Evolutionary conservation across 2,113 vertebrate genomes (phyloP), one percentile per base, ranked within the genome.

Genomic region (Myrmophylax atrothorax): DNA sequence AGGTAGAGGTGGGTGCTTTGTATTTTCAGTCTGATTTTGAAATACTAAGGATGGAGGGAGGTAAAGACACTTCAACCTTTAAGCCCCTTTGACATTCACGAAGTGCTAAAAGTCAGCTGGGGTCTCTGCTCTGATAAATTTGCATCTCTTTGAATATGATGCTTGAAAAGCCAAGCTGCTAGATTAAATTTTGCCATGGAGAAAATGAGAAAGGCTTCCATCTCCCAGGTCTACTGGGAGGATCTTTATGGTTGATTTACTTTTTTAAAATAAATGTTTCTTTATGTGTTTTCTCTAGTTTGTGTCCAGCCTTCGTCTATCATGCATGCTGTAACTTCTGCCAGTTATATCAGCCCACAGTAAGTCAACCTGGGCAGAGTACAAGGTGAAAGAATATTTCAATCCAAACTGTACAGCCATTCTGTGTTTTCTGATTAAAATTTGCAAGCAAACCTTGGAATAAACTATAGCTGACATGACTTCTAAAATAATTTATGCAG

Each of bases 141-240:
- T 98, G 98, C 98, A 98, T 98, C 97, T 98, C 98, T 98, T 98
- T 98, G 98, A 98, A 98, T 98, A 98, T 97, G 98, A 98, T 56
- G 98, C 98, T 98, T 98, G 98, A 98, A 98, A 98, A 98, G 98
- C 97, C 97, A 97, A 98, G 97, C 97, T 83, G 75, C 97, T 98
- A 98, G 98, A 98, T 98, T 98, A 98, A 98, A 98, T 98, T 98
- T 98, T 98, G 98, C 98, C 98, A 98, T 98, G 98, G 98, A 98
- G 98, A 98, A 98, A 98, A 98, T 98, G 98, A 98, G 98, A 98
- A 98, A 97, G 96, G 87, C 96, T 98, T 97, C 98, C 98, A 97
- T 98, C 98, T 98, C 98, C 85, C 89, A 93, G 98, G 98, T 98
- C 98, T 98, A 96, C 98, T 98, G 98, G 98, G 98, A 98, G 98